Base-by-base conservation (phyloP, 1,140 invertebrate species). In the Calosoma granatense region DNA sequence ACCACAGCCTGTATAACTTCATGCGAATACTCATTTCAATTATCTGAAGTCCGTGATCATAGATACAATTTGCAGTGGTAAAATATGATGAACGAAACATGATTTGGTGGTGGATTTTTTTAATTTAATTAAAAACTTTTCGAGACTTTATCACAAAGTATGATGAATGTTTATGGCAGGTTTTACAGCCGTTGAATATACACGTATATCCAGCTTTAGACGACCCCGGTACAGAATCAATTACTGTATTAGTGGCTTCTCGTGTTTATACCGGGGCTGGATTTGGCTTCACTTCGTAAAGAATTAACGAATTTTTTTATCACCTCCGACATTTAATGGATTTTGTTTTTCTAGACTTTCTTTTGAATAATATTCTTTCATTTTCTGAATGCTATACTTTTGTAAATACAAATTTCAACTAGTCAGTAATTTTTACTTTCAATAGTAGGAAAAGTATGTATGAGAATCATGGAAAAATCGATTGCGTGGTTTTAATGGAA, bases 41-140 rank as follows among this genome's bases (percentile, higher is more conserved):
- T n/a, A n/a, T n/a, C n/a, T n/a, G n/a, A n/a, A n/a, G n/a, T n/a
- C n/a, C n/a, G n/a, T n/a, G n/a, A n/a, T n/a, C n/a, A n/a, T n/a
- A n/a, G n/a, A n/a, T n/a, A n/a, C n/a, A n/a, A n/a, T n/a, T n/a
- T n/a, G 26, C 26, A 36, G n/a, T 36, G n/a, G 26, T n/a, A 9
- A 36, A 36, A 36, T 9, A n/a, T 36, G 6, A 36, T 36, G n/a
- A 36, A 36, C 26, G 26, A 9, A 36, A 36, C 26, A 9, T 36
- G 26, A 36, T 36, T 17, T 47, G 9, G 9, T 47, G 41, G 6
- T 47, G 17, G 41, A 30, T 6, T 47, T 47, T 47, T 47, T 47
- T 36, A 47, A 47, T 47, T 47, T 12, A 47, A 47, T 47, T 47
- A 30, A 47, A 47, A 47, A 47, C 41, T 47, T 47, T 47, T 17